Conservation (phyloP, 2,888 invertebrate species). For the Molorchus minor region DNA sequence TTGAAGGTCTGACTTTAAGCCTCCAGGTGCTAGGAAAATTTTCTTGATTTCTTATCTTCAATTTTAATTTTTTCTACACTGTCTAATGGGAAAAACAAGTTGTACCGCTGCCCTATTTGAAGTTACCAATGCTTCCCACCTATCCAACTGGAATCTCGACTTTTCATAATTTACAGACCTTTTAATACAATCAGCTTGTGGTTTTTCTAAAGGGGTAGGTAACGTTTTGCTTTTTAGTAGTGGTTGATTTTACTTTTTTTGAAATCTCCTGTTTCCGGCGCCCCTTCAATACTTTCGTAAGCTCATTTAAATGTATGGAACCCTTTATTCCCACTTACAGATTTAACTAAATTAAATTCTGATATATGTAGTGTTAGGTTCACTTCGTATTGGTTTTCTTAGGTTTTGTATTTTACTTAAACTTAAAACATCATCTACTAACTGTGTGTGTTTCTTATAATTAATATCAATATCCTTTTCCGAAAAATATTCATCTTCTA, state of each 20-base stretch:
- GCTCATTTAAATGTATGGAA: conserved; percentile 69
- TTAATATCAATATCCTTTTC: conserved; percentile 63
- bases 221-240: conserved; percentile 70
- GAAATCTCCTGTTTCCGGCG: conserved; percentile 69
- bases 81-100: conserved; percentile 76
- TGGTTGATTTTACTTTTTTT: conserved; percentile 68
- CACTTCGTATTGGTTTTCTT: conserved; percentile 74
- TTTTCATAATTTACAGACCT: conserved; percentile 83
- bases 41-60: conserved; percentile 55
- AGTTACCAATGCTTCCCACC: conserved; percentile 90
- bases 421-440: conserved; percentile 67
- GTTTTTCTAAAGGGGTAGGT: conserved; percentile 80
- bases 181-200: conserved; percentile 80
- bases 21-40: conserved; percentile 58
- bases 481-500: conserved; percentile 45
- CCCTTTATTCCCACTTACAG: conserved; percentile 62
- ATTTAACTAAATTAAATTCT: conserved; percentile 78
- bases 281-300: conserved; percentile 70
- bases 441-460: conserved; percentile 65
- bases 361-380: conserved; percentile 74
- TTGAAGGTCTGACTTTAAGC: no score
- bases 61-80: conserved; percentile 64
- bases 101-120: conserved; percentile 79
- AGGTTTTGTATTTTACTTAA: conserved; percentile 68
- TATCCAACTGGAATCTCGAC: conserved; percentile 74